Percentiles rank a stretch among this genome's conserved stretches.
These are phyloP conservation scores for Megamerina dolium DNA, from an alignment of 2,888 invertebrate species.

Conservation along the genomic window DNA sequence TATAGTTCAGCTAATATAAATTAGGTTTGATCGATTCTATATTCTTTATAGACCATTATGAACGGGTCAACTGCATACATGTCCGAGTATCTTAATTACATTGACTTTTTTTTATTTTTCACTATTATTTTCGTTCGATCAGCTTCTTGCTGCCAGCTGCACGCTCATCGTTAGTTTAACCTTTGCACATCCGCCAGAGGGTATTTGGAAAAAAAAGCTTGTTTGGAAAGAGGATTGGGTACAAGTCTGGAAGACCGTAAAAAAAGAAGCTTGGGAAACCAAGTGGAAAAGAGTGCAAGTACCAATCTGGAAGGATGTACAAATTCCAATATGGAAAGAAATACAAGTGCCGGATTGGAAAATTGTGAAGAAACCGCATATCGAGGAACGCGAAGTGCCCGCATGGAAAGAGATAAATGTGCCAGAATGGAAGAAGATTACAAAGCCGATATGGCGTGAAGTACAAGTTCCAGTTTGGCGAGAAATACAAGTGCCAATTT, in stretches of 20 bases:
- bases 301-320: slow-evolving; percentile 65
- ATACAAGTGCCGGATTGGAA: slow-evolving; percentile 71
- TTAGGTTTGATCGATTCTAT: too few species aligned
- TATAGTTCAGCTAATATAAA: too few species aligned
- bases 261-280: slow-evolving; percentile 71
- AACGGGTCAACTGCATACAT: too few species aligned
- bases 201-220: slow-evolving; percentile 69
- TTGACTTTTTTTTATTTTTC: too few species aligned
- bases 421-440: slow-evolving; percentile 58
- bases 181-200: slow-evolving; percentile 54
- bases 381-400: slow-evolving; percentile 69
- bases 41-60: too few species aligned
- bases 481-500: slow-evolving; percentile 61
- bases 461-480: slow-evolving; percentile 58
- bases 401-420: slow-evolving; percentile 59
- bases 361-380: slow-evolving; percentile 52
- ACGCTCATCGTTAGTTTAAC: slow-evolving; percentile 41
- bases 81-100: too few species aligned
- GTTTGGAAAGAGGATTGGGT: slow-evolving; percentile 77
- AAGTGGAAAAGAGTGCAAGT: slow-evolving; percentile 72
- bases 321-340: slow-evolving; percentile 73
- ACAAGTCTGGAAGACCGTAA: slow-evolving; percentile 69
- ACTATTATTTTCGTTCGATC: slow-evolving; percentile 9
- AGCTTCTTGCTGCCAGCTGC: slow-evolving; percentile 45
- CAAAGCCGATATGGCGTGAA: slow-evolving; percentile 57